A percentile compares a stretch with the other conserved stretches of the same genome.
These are phyloP conservation scores for Drosophila atripex DNA, from an alignment of 2,888 invertebrate genomes.

Conservation along the genomic window DNA sequence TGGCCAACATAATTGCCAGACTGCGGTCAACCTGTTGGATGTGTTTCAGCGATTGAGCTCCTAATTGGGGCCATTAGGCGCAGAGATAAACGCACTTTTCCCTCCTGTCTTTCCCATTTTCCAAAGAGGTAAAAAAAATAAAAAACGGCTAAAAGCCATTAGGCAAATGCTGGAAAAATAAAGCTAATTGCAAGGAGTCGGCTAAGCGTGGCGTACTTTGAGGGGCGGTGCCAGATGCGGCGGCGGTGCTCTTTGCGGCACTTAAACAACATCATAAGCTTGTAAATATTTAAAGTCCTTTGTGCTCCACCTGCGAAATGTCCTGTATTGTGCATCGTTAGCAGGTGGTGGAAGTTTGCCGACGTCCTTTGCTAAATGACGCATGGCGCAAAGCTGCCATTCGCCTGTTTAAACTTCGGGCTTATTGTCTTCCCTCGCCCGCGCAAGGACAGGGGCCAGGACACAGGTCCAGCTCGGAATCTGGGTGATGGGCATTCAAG, in stretches of 20 bases:
- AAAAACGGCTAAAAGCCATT: slow-evolving; percentile 21
- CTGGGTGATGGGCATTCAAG: slow-evolving; percentile 10
- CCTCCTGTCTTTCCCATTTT: not conserved
- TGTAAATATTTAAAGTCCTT: slow-evolving; percentile 48
- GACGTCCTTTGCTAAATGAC: slow-evolving; percentile 61
- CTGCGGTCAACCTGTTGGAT: slow-evolving; percentile 30
- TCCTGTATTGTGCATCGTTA: slow-evolving; percentile 28
- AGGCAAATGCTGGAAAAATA: slow-evolving; percentile 40
- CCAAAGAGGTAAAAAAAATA: not conserved
- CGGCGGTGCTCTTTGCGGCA: slow-evolving; percentile 35
- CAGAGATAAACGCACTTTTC: slow-evolving; percentile 16
- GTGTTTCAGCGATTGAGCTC: slow-evolving; percentile 26
- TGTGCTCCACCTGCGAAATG: slow-evolving; percentile 18
- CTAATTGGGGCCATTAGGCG: slow-evolving; percentile 56
- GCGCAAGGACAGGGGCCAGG: slow-evolving; percentile 29
- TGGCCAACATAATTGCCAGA: slow-evolving; percentile 40
- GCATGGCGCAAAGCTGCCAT: slow-evolving; percentile 59
- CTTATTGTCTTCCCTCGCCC: slow-evolving; percentile 46
- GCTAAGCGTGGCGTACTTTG: slow-evolving; percentile 46
- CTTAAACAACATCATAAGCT: slow-evolving; percentile 52
- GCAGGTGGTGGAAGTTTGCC: slow-evolving; percentile 43
- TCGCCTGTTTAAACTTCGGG: slow-evolving; percentile 57
- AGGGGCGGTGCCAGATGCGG: slow-evolving; percentile 29
- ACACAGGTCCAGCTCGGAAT: not conserved
- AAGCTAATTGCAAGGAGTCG: slow-evolving; percentile 49